These are phyloP conservation scores for Pelagia noctiluca DNA, from an alignment of 30 jellyfish, hydroid and myxozoan genomes.

Conservation along the genomic window DNA sequence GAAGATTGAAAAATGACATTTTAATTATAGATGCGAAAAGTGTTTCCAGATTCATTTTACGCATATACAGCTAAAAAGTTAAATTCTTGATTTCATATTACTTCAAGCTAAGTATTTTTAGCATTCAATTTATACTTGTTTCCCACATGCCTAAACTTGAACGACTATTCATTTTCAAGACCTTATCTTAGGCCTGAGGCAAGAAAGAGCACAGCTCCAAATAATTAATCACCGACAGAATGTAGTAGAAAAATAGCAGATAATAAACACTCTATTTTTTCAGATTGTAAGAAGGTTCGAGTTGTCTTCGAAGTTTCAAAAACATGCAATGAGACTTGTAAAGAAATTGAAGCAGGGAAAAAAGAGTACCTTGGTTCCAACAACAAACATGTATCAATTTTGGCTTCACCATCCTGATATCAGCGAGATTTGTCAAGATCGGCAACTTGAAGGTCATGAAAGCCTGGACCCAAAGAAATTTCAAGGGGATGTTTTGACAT, in stretches of 20 bases:
- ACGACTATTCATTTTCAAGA: not conserved
- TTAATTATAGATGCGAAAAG: not conserved
- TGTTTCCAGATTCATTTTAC: not conserved
- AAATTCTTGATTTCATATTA: not conserved
- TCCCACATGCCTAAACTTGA: not conserved
- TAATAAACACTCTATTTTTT: conserved; percentile 1
- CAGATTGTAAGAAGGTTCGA: conserved; percentile 4
- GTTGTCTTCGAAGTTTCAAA: not conserved
- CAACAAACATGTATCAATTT: not conserved
- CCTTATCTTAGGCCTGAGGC: conserved; percentile 5
- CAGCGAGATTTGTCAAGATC: conserved; percentile 6
- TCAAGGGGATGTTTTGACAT: not conserved
- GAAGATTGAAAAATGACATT: not conserved
- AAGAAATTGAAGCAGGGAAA: conserved; percentile 5
- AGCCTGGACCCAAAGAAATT: not conserved
- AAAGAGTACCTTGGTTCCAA: not conserved
- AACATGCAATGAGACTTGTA: not conserved
- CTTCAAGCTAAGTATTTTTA: not conserved
- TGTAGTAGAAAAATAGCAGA: not conserved
- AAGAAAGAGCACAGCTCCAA: not conserved
- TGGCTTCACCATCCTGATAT: conserved; percentile 7
- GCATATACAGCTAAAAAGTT: not conserved
- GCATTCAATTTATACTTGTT: not conserved
- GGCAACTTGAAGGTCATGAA: not conserved
- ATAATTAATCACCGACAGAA: not conserved